phyloP scores from a whole-genome alignment of 2,113 vertebrate genomes.

The Oxyruncus cristatus region DNA sequence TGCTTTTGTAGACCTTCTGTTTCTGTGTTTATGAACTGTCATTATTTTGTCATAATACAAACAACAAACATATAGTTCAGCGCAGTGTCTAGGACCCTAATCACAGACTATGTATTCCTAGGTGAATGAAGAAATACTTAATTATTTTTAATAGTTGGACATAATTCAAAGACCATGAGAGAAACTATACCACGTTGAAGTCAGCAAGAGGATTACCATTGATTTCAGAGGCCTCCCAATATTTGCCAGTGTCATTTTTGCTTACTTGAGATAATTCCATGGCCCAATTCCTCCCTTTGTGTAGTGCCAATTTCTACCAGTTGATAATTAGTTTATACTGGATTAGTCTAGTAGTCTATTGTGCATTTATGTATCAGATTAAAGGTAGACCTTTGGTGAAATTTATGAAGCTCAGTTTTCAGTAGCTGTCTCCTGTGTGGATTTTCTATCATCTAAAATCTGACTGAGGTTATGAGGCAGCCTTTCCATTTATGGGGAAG shows the following conservation, averaged over 20 bases:
- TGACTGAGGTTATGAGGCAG: not conserved
- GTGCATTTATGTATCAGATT: not conserved
- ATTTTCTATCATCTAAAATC: conserved; percentile 36
- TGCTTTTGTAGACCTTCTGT: not conserved
- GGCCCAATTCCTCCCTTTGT: not conserved
- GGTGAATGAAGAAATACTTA: not conserved
- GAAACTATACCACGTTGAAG: not conserved
- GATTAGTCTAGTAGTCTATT: not conserved
- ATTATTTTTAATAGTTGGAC: not conserved
- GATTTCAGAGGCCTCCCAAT: not conserved
- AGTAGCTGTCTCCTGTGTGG: not conserved
- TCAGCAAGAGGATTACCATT: not conserved
- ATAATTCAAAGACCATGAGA: not conserved
- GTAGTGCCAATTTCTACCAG: not conserved
- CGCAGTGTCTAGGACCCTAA: not conserved
- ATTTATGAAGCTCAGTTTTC: conserved; percentile 43
- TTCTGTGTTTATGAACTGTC: not conserved
- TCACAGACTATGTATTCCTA: not conserved
- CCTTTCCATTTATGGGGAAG: not conserved
- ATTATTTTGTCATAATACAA: not conserved
- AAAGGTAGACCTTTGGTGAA: not conserved
- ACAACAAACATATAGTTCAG: not conserved
- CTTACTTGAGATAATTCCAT: not conserved
- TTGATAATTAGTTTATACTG: not conserved
- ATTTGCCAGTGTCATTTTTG: not conserved